A percentile compares a stretch with the other conserved stretches of the same genome.
phyloP scores from a whole-genome alignment of 2,888 invertebrate genomes.

The Dugesia japonica region DNA sequence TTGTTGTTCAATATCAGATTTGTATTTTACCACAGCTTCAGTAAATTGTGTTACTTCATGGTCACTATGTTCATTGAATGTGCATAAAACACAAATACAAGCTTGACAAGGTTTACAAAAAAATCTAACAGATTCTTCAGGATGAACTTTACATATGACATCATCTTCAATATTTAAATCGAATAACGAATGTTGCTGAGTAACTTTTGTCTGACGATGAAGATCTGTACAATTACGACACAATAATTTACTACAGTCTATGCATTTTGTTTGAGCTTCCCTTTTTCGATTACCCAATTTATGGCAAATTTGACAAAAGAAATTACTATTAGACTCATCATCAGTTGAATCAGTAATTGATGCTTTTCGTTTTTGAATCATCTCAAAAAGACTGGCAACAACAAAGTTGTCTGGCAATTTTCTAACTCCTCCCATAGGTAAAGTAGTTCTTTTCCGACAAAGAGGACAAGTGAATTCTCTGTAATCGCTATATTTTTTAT shows the following conservation, averaged over 20 bases:
- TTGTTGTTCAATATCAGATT: slow-evolving; percentile 43
- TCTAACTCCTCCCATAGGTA: slow-evolving; percentile 48
- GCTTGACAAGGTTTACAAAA: slow-evolving; percentile 47
- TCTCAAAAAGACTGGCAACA: slow-evolving; percentile 46
- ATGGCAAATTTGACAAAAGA: slow-evolving; percentile 48
- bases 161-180: slow-evolving; percentile 49
- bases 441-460: slow-evolving; percentile 47
- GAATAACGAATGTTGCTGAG: slow-evolving; percentile 46
- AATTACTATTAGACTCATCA: slow-evolving; percentile 31
- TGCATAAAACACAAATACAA: slow-evolving; percentile 48
- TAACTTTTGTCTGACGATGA: slow-evolving; percentile 46
- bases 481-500: slow-evolving; percentile 49
- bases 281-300: slow-evolving; percentile 38
- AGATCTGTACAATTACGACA: slow-evolving; percentile 45
- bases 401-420: slow-evolving; percentile 49
- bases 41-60: slow-evolving; percentile 45
- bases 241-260: slow-evolving; percentile 48
- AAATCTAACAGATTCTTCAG: slow-evolving; percentile 47
- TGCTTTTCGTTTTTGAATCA: slow-evolving; percentile 38
- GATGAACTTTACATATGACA: slow-evolving; percentile 47
- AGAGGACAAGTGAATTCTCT: slow-evolving; percentile 48
- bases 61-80: slow-evolving; percentile 47
- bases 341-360: not conserved
- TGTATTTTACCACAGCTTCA: slow-evolving; percentile 46
- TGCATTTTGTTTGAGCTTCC: slow-evolving; percentile 45